Percentiles rank a stretch among this genome's conserved stretches.
phyloP scores from a whole-genome alignment of 2,797 vertebrate genomes.

The Hapalemur alaotrensis region DNA sequence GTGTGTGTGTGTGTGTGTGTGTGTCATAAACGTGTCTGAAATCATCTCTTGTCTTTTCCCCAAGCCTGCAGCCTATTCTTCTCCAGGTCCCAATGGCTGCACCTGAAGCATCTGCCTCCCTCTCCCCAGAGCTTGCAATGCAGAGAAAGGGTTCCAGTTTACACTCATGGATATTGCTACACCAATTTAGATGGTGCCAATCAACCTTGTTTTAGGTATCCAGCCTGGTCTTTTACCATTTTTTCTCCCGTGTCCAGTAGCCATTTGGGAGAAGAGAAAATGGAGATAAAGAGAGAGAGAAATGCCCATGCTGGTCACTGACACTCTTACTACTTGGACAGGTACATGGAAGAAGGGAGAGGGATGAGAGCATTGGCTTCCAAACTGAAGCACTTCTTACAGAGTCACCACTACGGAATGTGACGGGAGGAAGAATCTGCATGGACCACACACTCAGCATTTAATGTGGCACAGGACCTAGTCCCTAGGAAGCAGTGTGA shows the following conservation, averaged over 20 bases:
- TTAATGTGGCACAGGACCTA: not conserved
- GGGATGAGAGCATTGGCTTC: not conserved
- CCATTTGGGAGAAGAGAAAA: not conserved
- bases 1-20: not conserved
- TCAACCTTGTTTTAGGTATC: not conserved
- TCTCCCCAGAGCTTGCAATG: not conserved
- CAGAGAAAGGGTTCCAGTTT: not conserved
- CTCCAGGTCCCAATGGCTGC: not conserved
- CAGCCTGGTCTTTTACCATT: not conserved
- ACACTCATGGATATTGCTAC: not conserved
- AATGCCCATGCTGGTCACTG: not conserved
- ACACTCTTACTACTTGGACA: not conserved
- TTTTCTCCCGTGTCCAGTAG: not conserved
- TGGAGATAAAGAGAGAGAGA: not conserved
- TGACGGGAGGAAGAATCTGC: not conserved
- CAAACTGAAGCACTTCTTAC: not conserved
- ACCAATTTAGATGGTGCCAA: not conserved
- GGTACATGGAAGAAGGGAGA: not conserved
- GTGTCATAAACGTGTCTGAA: not conserved
- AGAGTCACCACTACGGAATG: not conserved
- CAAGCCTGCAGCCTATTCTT: accelerated
- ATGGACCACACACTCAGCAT: not conserved
- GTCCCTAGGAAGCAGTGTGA: not conserved
- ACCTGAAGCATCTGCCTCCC: not conserved
- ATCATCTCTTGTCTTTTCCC: not conserved